Evolutionary conservation across 1,140 invertebrate genomes (phyloP), one percentile per base, ranked within the genome.

Genomic region (Neocloeon triangulifer): DNA sequence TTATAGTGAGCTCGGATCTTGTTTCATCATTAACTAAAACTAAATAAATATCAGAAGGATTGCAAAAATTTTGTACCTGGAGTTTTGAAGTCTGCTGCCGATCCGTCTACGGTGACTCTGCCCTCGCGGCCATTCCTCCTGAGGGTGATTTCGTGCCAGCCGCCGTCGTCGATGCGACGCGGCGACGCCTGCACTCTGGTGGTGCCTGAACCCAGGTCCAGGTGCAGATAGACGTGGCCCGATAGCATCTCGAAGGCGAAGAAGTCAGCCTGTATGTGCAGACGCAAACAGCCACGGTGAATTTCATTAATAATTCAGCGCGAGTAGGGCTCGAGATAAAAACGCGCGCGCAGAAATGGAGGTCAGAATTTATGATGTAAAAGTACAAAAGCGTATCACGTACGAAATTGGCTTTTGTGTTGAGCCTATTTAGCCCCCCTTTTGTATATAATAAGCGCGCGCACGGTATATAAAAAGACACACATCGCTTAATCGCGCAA

Each of bases 231-330:
- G 29, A 96, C 66, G 46, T 94, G 78, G 0, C 89, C 88, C 38
- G 84, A 82, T 22, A 94, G 63, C 37, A 96, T 62, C 53, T 97
- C 91, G 39, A 97, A 71, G 7, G 86, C 86, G 47, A 96, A 88
- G 26, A 91, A 66, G 50, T 94, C 85, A 27, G 72, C 66, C 71
- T 85, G 58, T 2, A 50, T 13, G 16, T 12, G 22, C 8, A 12
- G 12, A 12, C 8, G 22, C 6, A n/a, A n/a, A n/a, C n/a, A n/a
- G n/a, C n/a, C n/a, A 34, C 12, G 29, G 20, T 10, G 20, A 25
- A 38, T 14, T 34, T 6, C n/a, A n/a, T n/a, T n/a, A 55, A 41
- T 23, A 41, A 17, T 30, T 3, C 21, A n/a, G 13, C 27, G 9
- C 9, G 9, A 23, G 22, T 23, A n/a, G n/a, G n/a, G n/a, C n/a